A percentile compares a stretch with the other conserved stretches of the same genome.
Evolutionary conservation across 2,888 invertebrate genomes (phyloP).

Genomic region (Auanema freiburgensis): DNA sequence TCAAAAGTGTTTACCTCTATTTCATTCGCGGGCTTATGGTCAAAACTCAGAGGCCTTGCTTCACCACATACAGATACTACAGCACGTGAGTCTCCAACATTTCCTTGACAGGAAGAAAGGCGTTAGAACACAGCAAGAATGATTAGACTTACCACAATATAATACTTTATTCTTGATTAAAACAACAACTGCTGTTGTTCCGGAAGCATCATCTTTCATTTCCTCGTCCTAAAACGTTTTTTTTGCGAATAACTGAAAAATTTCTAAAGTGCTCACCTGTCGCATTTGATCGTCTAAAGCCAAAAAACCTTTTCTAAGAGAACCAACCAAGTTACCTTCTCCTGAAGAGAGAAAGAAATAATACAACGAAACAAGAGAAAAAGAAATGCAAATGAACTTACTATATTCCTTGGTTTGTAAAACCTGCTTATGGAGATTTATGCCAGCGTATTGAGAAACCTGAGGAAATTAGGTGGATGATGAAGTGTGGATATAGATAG

Average conservation of each 20-base stretch:
- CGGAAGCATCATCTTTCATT: conserved; percentile 87
- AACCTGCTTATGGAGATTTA: conserved; percentile 89
- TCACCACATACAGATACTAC: conserved; percentile 83
- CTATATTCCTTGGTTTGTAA: conserved; percentile 70
- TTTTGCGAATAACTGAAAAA: background rate
- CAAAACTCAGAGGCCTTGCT: conserved; percentile 79
- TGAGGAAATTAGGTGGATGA: conserved; percentile 65
- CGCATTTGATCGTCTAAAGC: conserved; percentile 86
- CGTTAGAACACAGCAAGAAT: background rate
- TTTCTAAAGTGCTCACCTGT: background rate
- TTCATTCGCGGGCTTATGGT: conserved; percentile 76
- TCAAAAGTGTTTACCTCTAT: conserved; percentile 23
- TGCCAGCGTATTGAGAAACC: conserved; percentile 91
- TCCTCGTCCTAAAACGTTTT: conserved; percentile 72
- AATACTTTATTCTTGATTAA: conserved; percentile 77
- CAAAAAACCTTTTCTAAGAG: conserved; percentile 85
- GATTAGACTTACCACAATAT: conserved; percentile 74
- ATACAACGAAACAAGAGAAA: background rate
- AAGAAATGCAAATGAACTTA: conserved; percentile 17
- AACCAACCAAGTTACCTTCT: conserved; percentile 80
- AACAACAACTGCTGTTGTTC: conserved; percentile 85
- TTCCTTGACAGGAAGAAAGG: conserved; percentile 72
- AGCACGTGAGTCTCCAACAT: conserved; percentile 94
- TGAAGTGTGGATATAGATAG: conserved; percentile 1
- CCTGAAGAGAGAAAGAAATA: conserved; percentile 64